Percentiles rank a stretch among this genome's conserved stretches.
Evolutionary conservation across 1,140 invertebrate species (phyloP).

Genomic region (Danaus plexippus): DNA sequence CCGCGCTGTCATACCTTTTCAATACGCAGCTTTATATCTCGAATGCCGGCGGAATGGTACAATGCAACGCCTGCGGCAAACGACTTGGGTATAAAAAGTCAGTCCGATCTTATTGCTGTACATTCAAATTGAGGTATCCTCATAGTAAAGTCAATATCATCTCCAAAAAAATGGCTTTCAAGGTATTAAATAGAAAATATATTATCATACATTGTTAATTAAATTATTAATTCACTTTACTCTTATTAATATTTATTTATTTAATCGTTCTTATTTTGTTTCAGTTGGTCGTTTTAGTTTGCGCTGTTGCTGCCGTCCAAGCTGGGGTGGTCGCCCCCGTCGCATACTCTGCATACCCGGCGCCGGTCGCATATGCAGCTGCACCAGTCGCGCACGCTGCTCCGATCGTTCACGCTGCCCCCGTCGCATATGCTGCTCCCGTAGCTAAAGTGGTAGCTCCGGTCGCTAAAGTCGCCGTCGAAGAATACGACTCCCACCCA

Average conservation of each 20-base stretch:
- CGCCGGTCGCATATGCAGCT: slow-evolving; percentile 27
- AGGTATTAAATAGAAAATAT: slow-evolving; percentile 34
- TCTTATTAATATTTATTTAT: not conserved
- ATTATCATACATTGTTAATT: too few species aligned
- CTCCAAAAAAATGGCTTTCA: slow-evolving; percentile 52
- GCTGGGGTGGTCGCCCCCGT: slow-evolving; percentile 36
- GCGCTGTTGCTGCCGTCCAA: slow-evolving; percentile 38
- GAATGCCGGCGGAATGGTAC: slow-evolving; percentile 19
- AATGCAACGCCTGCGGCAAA: slow-evolving; percentile 43
- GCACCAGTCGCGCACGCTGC: slow-evolving; percentile 47
- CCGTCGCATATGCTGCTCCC: slow-evolving; percentile 33
- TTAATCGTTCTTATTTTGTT: slow-evolving; percentile 17
- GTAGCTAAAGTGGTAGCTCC: slow-evolving; percentile 40
- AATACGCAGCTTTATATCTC: slow-evolving; percentile 41
- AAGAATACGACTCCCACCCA: slow-evolving; percentile 68
- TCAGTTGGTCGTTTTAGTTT: slow-evolving; percentile 47
- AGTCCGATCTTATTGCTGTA: slow-evolving; percentile 29
- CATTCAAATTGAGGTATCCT: slow-evolving; percentile 57
- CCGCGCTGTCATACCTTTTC: slow-evolving; percentile 20
- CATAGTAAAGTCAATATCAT: slow-evolving; percentile 42
- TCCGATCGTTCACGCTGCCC: slow-evolving; percentile 40
- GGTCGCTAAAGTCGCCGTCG: slow-evolving; percentile 36
- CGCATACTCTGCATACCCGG: slow-evolving; percentile 37
- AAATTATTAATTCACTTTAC: not conserved
- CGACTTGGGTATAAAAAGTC: slow-evolving; percentile 47